Evolutionary conservation across 64 coral and sea anemone species (phyloP).

Genomic region (Dendrophyllia cribrosa): DNA sequence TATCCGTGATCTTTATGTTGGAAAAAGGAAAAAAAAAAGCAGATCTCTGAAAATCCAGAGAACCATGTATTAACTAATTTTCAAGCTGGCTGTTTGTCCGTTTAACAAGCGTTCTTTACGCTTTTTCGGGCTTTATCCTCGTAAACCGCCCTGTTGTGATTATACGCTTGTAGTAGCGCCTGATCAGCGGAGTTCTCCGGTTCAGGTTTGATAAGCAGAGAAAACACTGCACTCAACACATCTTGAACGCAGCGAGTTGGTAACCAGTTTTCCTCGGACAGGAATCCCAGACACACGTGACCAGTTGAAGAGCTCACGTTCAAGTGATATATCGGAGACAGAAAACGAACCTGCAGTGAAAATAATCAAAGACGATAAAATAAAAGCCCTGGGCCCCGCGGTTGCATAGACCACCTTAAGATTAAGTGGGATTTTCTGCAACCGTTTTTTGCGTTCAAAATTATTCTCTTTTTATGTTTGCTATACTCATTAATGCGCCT

Average conservation of each 20-base stretch:
- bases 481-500: too few relatives aligned
- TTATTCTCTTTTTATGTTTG: too few relatives aligned
- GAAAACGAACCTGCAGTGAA: slow-evolving; percentile 65
- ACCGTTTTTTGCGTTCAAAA: too few relatives aligned
- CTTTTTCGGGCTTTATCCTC: slow-evolving; percentile 68
- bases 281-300: slow-evolving; percentile 82
- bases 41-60: too few relatives aligned
- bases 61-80: too few relatives aligned
- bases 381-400: too few relatives aligned
- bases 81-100: too few relatives aligned
- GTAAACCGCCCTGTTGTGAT: slow-evolving; percentile 31
- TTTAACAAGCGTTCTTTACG: slow-evolving; percentile 21
- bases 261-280: slow-evolving; percentile 72
- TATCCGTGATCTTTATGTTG: too few relatives aligned
- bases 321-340: slow-evolving; percentile 80
- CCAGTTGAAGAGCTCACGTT: slow-evolving; percentile 80
- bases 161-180: slow-evolving; percentile 37
- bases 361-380: background rate
- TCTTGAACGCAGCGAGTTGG: slow-evolving; percentile 80
- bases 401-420: too few relatives aligned
- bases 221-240: slow-evolving; percentile 82
- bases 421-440: too few relatives aligned
- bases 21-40: too few relatives aligned
- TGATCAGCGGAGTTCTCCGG: slow-evolving; percentile 70
- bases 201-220: slow-evolving; percentile 71